Evolutionary conservation across 2,797 vertebrate genomes (phyloP), one percentile per base, ranked within the genome.

Genomic region (Amblyopsis hoosieri): DNA sequence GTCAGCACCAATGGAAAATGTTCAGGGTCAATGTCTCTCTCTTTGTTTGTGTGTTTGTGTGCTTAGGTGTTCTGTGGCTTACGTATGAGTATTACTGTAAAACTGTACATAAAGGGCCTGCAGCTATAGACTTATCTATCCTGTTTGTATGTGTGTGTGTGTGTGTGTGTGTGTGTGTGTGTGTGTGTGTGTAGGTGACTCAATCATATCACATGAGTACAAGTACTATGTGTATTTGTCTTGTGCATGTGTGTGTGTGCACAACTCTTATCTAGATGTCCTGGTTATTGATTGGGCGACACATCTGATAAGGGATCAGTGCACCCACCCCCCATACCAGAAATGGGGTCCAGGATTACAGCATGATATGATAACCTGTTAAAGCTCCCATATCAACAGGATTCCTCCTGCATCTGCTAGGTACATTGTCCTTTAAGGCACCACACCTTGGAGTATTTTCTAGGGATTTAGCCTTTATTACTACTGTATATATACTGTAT

Each of bases 311-410:
- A 78, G 86, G 86, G 82, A 83, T 85, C 82, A 85, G 81, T 76
- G 80, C 79, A 82, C 81, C 82, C 79, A 67, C 69, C 33, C 37
- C 54, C 42, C 61, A 54, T 57, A 29, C 55, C 93, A 93, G 94
- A 95, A 94, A 95, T 95, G 95, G 94, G 46, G 94, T 82, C 91
- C 90, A 90, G 92, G 90, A 85, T 37, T 37, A 88, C 91, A 84
- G 60, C 52, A 62, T 45, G 54, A 17, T 71, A 52, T 10, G 6
- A 29, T 50, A 15, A 58, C 62, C 71, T 65, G 29, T 50, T 45
- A 45, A 49, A 45, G 17, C 10, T 11, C 23, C 15, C 17, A 29
- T 11, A 13, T 48, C 46, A 48, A 8, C 13, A 3, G 46, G 46
- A 48, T 12, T 48, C 33, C 33, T 37, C 33, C 4, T 37, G 33